Conservation (phyloP, 2,113 vertebrate genomes). For the Anhinga anhinga region DNA sequence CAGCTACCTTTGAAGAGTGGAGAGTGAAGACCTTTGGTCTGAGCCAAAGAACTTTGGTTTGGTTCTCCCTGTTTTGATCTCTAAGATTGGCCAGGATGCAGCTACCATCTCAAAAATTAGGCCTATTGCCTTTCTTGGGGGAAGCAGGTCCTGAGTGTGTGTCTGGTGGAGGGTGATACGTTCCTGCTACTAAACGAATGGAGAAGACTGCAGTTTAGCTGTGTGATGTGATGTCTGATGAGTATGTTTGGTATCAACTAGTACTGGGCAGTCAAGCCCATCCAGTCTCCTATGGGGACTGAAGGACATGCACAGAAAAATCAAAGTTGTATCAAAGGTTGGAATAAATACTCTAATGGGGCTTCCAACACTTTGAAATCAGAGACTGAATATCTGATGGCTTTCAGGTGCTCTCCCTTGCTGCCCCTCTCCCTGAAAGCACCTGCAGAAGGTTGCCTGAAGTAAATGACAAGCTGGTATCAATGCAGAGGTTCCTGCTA, state of each 20-base stretch:
- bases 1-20: background rate
- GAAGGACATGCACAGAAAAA: background rate
- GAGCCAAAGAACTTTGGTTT: background rate
- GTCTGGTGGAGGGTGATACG: rapidly evolving
- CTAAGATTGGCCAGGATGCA: background rate
- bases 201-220: background rate
- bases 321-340: background rate
- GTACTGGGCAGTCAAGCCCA: background rate
- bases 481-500: background rate
- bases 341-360: background rate
- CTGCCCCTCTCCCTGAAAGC: background rate
- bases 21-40: background rate
- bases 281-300: background rate
- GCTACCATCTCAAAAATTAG: background rate
- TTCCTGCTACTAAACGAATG: background rate
- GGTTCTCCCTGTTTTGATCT: background rate
- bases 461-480: background rate
- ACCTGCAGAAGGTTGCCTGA: background rate
- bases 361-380: background rate
- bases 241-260: background rate
- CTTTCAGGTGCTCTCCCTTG: background rate
- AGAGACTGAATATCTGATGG: background rate
- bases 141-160: background rate
- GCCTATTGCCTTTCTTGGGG: background rate
- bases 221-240: background rate